Evolutionary conservation across 2,113 vertebrate genomes (phyloP).

Genomic region (Pithys albifrons): DNA sequence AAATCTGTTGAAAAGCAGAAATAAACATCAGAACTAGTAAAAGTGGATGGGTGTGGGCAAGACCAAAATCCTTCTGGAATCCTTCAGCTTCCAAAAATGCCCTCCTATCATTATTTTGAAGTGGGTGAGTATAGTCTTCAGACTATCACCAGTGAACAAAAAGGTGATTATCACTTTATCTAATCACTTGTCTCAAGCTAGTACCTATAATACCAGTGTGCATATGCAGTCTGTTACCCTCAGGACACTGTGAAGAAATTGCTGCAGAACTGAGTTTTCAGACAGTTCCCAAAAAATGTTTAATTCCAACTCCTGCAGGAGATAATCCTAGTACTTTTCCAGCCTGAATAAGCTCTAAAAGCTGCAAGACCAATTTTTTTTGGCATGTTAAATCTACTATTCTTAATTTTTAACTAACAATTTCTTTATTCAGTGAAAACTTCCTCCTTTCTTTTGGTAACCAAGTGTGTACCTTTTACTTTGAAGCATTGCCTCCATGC

Average conservation of each 20-base stretch:
- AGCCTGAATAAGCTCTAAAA: not conserved
- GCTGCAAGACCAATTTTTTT: not conserved
- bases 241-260: not conserved
- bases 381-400: not conserved
- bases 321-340: not conserved
- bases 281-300: not conserved
- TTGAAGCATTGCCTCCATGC: not conserved
- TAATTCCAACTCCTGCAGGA: not conserved
- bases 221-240: not conserved
- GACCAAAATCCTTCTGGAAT: not conserved
- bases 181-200: not conserved
- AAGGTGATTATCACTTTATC: not conserved
- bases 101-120: not conserved
- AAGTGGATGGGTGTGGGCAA: not conserved
- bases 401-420: not conserved
- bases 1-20: not conserved
- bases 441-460: not conserved
- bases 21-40: not conserved
- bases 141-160: not conserved
- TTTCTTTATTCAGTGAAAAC: not conserved
- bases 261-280: not conserved
- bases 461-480: not conserved
- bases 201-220: rapidly evolving
- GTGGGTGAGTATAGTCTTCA: not conserved
- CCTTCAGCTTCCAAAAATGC: not conserved